Conservation (phyloP, 2,797 vertebrate species). For the Cirrhinus mrigala region DNA sequence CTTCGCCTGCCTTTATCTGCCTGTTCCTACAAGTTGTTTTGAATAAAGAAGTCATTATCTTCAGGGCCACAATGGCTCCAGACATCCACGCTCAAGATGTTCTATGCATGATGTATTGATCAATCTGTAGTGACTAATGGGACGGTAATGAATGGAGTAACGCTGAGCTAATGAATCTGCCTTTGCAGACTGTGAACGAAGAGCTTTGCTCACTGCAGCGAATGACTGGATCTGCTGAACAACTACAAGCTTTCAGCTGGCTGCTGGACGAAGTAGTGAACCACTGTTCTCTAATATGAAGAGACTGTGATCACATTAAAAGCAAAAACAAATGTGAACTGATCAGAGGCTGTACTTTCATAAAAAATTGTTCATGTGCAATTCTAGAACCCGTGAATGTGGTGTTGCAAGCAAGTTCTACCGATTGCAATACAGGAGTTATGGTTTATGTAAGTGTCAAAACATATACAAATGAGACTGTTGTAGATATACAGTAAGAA, state of each 20-base stretch:
- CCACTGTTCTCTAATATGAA: neutral
- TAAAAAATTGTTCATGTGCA: neutral
- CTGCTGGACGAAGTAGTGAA: neutral
- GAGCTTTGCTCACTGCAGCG: conserved; percentile 82
- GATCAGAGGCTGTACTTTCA: neutral
- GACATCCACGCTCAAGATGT: conserved; percentile 93
- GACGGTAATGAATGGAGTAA: conserved; percentile 88
- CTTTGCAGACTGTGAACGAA: conserved; percentile 88
- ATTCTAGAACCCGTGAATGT: neutral
- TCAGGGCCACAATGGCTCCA: conserved; percentile 89
- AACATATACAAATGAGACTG: neutral
- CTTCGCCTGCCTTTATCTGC: conserved; percentile 89
- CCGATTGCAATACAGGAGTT: neutral
- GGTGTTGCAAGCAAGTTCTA: neutral
- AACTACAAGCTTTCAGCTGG: neutral
- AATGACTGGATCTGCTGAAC: conserved; percentile 84
- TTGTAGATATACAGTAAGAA: no score
- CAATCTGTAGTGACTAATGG: conserved; percentile 90
- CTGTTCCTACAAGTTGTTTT: conserved; percentile 94
- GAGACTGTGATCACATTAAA: neutral
- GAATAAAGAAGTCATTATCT: conserved; percentile 97
- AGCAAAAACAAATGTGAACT: neutral
- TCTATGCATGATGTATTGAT: conserved; percentile 98
- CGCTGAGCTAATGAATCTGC: conserved; percentile 87
- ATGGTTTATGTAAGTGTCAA: neutral